Conservation (phyloP, 1,140 invertebrate species). For the Philotrypesis tridentata region DNA sequence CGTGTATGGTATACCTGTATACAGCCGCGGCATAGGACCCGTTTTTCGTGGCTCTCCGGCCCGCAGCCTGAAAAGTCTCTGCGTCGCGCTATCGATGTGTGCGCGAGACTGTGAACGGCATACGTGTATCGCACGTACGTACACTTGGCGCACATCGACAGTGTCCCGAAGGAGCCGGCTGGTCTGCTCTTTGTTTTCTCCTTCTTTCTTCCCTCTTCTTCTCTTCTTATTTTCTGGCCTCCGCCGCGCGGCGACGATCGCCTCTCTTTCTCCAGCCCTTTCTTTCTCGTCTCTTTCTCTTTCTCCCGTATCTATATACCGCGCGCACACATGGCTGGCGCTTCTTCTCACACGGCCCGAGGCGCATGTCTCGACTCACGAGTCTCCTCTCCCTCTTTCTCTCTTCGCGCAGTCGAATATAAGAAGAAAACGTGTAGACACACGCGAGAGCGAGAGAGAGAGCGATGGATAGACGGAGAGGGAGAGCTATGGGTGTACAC, state of each 20-base stretch:
- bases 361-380: slow-evolving; percentile 14
- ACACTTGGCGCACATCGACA: neutral
- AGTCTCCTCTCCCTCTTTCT: neutral
- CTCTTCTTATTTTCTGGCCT: slow-evolving; percentile 19
- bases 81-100: too few relatives aligned
- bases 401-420: neutral
- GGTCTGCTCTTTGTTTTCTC: slow-evolving; percentile 24
- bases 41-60: slow-evolving; percentile 24
- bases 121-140: neutral
- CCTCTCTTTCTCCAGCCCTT: neutral
- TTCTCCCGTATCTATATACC: neutral
- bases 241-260: neutral
- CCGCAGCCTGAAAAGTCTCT: neutral
- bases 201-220: neutral
- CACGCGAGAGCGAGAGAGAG: neutral
- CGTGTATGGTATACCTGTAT: too few relatives aligned
- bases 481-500: neutral
- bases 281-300: neutral
- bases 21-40: neutral
- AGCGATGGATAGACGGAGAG: neutral
- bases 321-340: neutral
- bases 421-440: slow-evolving; percentile 13
- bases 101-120: too few relatives aligned
- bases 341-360: neutral
- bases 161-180: neutral